Conservation (phyloP, 1,140 invertebrate species). For the Eulimnadia texana region DNA sequence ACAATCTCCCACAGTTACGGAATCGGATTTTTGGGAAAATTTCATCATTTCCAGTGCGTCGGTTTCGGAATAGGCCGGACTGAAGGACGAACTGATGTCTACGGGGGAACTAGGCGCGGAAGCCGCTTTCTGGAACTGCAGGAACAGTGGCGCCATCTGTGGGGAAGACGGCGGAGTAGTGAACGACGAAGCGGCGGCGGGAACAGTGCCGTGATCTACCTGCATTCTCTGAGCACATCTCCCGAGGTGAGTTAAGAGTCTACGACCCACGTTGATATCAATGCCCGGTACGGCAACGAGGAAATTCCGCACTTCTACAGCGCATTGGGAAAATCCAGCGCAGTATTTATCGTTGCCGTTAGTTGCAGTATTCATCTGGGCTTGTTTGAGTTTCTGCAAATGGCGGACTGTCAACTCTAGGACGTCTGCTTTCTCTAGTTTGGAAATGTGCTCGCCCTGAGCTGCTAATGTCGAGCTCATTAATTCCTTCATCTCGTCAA, state of each 20-base stretch:
- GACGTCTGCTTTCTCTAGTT: slow-evolving; percentile 93
- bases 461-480: slow-evolving; percentile 73
- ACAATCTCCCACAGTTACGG: not conserved
- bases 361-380: slow-evolving; percentile 48
- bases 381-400: slow-evolving; percentile 62
- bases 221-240: slow-evolving; percentile 26
- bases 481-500: slow-evolving; percentile 82
- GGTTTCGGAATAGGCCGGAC: slow-evolving; percentile 14
- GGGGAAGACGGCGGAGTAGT: slow-evolving; percentile 14
- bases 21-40: slow-evolving; percentile 11
- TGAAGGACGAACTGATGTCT: too few relatives aligned
- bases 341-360: slow-evolving; percentile 66
- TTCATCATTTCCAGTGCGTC: slow-evolving; percentile 2
- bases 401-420: slow-evolving; percentile 86
- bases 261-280: slow-evolving; percentile 65
- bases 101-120: too few relatives aligned
- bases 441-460: slow-evolving; percentile 74
- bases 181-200: slow-evolving; percentile 25
- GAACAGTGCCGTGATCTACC: slow-evolving; percentile 60
- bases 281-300: slow-evolving; percentile 57
- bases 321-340: slow-evolving; percentile 80
- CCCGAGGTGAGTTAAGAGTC: slow-evolving; percentile 72
- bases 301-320: slow-evolving; percentile 76
- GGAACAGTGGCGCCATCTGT: too few relatives aligned
- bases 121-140: too few relatives aligned